Evolutionary conservation across 37 sponge, comb jelly and placozoan species (phyloP).

Genomic region (Chondrilla cf. caribensis): DNA sequence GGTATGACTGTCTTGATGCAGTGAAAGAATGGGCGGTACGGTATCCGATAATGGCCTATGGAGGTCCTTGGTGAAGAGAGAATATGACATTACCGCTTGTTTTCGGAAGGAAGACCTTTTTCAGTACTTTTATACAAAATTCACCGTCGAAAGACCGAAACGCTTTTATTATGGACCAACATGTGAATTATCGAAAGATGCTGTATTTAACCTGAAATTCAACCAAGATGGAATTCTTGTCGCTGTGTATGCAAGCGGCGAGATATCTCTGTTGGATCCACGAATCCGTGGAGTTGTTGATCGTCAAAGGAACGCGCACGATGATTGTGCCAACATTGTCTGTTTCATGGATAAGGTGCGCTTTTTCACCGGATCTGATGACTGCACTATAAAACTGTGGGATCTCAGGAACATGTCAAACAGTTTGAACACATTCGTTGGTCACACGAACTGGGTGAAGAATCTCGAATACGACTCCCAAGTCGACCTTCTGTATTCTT

Average conservation of each 20-base stretch:
- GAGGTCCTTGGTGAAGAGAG: neutral
- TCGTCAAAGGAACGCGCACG: neutral
- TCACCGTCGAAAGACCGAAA: neutral
- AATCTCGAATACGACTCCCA: neutral
- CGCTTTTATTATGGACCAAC: neutral
- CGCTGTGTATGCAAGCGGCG: slow-evolving; percentile 21
- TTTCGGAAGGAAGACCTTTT: neutral
- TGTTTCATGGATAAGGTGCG: neutral
- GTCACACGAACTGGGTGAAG: slow-evolving; percentile 22
- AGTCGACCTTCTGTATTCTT: neutral
- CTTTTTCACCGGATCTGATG: slow-evolving; percentile 18
- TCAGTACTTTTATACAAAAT: neutral
- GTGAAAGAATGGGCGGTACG: too few species aligned
- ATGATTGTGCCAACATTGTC: slow-evolving; percentile 12
- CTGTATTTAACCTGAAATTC: slow-evolving; percentile 5
- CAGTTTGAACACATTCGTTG: neutral
- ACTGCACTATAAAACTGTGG: slow-evolving; percentile 2
- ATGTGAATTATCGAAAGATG: neutral
- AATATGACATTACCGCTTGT: neutral
- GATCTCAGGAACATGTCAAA: neutral
- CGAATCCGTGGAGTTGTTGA: neutral
- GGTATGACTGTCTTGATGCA: too few species aligned
- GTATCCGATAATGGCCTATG: neutral
- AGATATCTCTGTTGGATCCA: neutral
- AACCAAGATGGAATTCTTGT: neutral